A percentile compares a stretch with the other conserved stretches of the same genome.
These are phyloP conservation scores for Caenorhabditis latens DNA, from an alignment of 1,140 invertebrate genomes.

Conservation along the genomic window DNA sequence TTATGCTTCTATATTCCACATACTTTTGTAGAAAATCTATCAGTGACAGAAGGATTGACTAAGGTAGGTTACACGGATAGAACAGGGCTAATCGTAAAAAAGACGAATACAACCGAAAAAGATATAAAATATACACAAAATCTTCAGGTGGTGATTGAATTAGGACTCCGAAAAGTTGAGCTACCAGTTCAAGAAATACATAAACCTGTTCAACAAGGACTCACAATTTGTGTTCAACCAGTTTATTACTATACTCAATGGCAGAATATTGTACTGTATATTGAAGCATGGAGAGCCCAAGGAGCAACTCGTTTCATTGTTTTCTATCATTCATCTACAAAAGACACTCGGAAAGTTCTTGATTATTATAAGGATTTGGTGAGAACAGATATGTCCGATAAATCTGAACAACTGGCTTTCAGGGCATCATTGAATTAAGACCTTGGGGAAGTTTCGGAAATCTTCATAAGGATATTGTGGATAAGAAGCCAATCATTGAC, in stretches of 20 bases:
- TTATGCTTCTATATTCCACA: not conserved
- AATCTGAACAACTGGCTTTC: not conserved
- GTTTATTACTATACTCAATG: conserved; percentile 20
- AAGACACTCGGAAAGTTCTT: not conserved
- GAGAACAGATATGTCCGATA: not conserved
- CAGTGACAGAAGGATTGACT: not conserved
- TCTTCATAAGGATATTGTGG: not conserved
- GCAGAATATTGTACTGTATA: conserved; percentile 17
- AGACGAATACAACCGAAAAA: not conserved
- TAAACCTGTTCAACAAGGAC: not conserved
- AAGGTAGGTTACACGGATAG: not conserved
- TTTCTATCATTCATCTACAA: not conserved
- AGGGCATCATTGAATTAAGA: not conserved
- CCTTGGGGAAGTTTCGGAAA: not conserved
- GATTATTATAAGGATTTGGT: not conserved
- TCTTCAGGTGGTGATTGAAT: not conserved
- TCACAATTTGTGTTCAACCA: conserved; percentile 4
- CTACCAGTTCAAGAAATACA: not conserved
- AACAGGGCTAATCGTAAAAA: too few relatives aligned
- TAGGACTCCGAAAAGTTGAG: not conserved
- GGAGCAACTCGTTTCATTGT: conserved; percentile 36
- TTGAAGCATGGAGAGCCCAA: conserved; percentile 35
- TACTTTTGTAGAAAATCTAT: not conserved
- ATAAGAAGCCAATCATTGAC: conserved; percentile 3
- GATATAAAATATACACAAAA: not conserved